Evolutionary conservation across 2,888 invertebrate genomes (phyloP), one percentile per base, ranked within the genome.

Genomic region (Sympetrum striolatum): DNA sequence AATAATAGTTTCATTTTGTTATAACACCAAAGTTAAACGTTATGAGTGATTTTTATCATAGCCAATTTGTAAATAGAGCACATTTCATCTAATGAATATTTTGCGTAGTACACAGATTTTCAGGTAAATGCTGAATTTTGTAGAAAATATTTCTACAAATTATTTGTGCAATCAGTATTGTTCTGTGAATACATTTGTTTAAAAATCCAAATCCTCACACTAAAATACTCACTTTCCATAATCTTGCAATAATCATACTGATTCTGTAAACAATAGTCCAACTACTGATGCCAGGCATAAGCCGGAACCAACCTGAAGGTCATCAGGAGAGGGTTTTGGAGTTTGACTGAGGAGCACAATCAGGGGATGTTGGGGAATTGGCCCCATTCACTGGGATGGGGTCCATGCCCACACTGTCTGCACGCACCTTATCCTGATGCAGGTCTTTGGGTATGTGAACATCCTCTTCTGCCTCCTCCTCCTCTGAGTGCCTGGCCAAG

Each of bases 271-370:
- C 60, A 64, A 22, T 60, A 37, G 60, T 86, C 86, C 86, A 64
- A 60, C 37, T 86, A 58, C 22, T 31, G 60, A 31, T 37, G 60
- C 81, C 81, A 81, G 39, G 22, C 6, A 81, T n/a, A 81, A 22
- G 22, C 37, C 5, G 44, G 39, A 81, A 81, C 44, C 44, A 44
- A 81, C 81, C 81, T 81, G 81, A 86, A 92, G 95, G 93, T 91
- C 91, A 92, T 81, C 94, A 94, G 2, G 94, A 94, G 91, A 93
- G 94, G 58, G 94, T 94, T 91, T 90, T 91, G 91, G 90, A 58
- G 35, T 93, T 93, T 2, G 94, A 94, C 15, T 94, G 94, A 58
- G 93, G 93, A n/a, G 94, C 94, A 92, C 92, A 93, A 35, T 90
- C 91, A 25, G 94, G 92, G 90, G 91, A 92, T n/a, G 91, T 91